Percentiles rank a stretch among this genome's conserved stretches.
phyloP scores from a whole-genome alignment of 2,888 invertebrate genomes.

The Galeopsomyia nigrocyanea region DNA sequence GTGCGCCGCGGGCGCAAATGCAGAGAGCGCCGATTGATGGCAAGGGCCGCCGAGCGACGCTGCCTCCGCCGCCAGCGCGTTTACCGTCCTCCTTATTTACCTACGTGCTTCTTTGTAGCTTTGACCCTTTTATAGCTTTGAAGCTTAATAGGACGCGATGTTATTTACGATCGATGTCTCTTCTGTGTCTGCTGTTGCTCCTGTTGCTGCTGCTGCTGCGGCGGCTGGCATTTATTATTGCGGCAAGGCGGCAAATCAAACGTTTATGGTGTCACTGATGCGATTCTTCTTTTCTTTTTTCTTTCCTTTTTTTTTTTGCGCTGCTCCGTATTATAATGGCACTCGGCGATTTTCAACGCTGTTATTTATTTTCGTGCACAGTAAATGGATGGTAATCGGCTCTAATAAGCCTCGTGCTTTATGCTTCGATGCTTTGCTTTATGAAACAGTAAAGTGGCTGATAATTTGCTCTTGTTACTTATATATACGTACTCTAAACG shows the following conservation, averaged over 20 bases:
- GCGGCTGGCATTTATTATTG: not conserved
- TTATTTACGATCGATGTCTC: too few relatives aligned
- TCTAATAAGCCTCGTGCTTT: too few relatives aligned
- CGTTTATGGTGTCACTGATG: too few relatives aligned
- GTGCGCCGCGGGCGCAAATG: constrained; percentile 25
- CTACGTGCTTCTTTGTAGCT: constrained; percentile 8
- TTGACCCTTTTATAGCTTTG: not conserved
- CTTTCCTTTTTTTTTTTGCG: too few relatives aligned
- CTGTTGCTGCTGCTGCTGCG: not conserved
- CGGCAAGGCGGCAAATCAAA: not conserved
- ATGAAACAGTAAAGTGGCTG: too few relatives aligned
- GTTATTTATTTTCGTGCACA: not conserved
- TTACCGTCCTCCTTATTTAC: constrained; percentile 42
- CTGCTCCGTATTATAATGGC: too few relatives aligned
- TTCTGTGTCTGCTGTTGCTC: too few relatives aligned
- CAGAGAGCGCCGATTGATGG: constrained; percentile 41
- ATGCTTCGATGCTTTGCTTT: too few relatives aligned
- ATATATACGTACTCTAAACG: too few relatives aligned
- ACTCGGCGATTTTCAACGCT: too few relatives aligned
- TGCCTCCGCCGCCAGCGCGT: constrained; percentile 11
- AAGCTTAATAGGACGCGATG: constrained; percentile 30
- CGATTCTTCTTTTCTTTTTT: too few relatives aligned
- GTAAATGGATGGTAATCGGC: not conserved
- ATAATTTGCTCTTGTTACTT: too few relatives aligned
- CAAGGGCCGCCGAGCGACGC: not conserved